Evolutionary conservation across 92 coral and sea anemone genomes (phyloP).

Genomic region (Hydrozoanthus gracilis): DNA sequence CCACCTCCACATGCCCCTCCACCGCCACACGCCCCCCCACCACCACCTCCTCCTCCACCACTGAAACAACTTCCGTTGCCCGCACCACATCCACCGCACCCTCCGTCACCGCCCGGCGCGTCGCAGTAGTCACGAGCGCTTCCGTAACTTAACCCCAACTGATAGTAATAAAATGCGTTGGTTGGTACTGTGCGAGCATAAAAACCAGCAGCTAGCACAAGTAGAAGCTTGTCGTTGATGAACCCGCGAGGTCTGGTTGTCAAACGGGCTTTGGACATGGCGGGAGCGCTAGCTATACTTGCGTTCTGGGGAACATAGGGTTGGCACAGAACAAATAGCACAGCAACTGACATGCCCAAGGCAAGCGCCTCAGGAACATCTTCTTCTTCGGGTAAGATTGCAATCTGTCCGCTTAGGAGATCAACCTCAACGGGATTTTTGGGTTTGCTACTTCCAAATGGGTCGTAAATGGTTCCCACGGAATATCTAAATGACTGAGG

Average conservation of each 20-base stretch:
- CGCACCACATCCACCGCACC: conserved; percentile 47
- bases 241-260: conserved; percentile 46
- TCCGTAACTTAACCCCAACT: conserved; percentile 19
- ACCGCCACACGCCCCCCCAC: conserved; percentile 28
- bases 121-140: conserved; percentile 16
- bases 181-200: conserved; percentile 64
- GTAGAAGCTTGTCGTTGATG: conserved; percentile 49
- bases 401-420: conserved; percentile 46
- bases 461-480: conserved; percentile 42
- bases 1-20: conserved; percentile 36
- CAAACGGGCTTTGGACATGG: conserved; percentile 2
- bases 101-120: conserved; percentile 47
- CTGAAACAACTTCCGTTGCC: conserved; percentile 30
- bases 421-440: conserved; percentile 39
- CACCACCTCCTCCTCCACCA: conserved; percentile 28
- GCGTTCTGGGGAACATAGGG: conserved; percentile 46
- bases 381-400: conserved; percentile 58
- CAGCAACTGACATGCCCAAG: conserved; percentile 71
- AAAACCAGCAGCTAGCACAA: conserved; percentile 66
- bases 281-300: conserved; percentile 26
- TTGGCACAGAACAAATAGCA: conserved; percentile 76
- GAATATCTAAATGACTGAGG: conserved; percentile 45
- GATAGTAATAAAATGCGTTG: conserved; percentile 31
- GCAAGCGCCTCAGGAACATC: conserved; percentile 77
- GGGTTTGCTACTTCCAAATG: not conserved